Evolutionary conservation across 2,888 invertebrate species (phyloP).

Genomic region (Apotomis turbidana): DNA sequence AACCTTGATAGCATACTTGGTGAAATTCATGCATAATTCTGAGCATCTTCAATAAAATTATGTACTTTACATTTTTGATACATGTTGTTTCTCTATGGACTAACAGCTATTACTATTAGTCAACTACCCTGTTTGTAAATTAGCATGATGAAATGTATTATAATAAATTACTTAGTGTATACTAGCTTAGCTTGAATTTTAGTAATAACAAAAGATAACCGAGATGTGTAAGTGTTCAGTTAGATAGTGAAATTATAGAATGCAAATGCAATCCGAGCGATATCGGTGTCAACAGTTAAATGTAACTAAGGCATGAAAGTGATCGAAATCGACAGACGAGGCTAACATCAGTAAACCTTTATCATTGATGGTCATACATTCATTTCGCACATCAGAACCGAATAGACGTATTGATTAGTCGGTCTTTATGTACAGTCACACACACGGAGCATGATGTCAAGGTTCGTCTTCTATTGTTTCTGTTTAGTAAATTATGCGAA

Average conservation of each 20-base stretch:
- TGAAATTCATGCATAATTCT: too few species aligned
- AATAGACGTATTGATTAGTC: not conserved
- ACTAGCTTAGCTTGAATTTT: conserved; percentile 62
- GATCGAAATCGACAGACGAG: conserved; percentile 56
- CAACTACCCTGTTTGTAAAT: conserved; percentile 25
- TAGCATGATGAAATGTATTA: conserved; percentile 57
- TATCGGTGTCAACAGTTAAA: conserved; percentile 53
- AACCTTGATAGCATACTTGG: too few species aligned
- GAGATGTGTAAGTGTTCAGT: conserved; percentile 45
- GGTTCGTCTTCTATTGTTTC: conserved; percentile 9
- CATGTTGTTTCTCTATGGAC: too few species aligned
- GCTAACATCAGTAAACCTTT: conserved; percentile 22
- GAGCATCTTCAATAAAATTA: too few species aligned
- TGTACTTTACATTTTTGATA: too few species aligned
- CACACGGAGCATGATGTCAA: conserved; percentile 22
- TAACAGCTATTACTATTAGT: conserved; percentile 2
- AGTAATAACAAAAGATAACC: conserved; percentile 55
- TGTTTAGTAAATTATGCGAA: not conserved
- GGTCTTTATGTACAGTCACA: conserved; percentile 15
- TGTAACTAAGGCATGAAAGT: conserved; percentile 76
- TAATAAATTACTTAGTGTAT: conserved; percentile 46
- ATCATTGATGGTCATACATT: conserved; percentile 35
- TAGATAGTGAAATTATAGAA: conserved; percentile 27
- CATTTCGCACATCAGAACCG: conserved; percentile 11
- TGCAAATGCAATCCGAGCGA: conserved; percentile 30